phyloP scores from a whole-genome alignment of 2,797 vertebrate species.

The Rhynchotus rufescens region DNA sequence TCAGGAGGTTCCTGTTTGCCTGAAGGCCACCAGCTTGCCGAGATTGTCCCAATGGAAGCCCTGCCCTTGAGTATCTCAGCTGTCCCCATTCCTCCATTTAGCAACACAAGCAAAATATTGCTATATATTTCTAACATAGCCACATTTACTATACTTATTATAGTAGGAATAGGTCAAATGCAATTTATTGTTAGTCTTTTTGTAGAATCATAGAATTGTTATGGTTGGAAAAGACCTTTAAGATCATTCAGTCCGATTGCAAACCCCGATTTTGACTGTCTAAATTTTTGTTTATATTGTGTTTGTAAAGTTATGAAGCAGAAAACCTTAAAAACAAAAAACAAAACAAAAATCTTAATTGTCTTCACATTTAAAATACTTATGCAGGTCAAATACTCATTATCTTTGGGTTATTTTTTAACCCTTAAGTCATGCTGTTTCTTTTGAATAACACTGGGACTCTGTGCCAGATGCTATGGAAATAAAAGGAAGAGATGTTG shows the following conservation, averaged over 20 bases:
- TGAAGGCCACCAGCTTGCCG: background rate
- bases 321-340: background rate
- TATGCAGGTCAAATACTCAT: background rate
- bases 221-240: no score
- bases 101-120: background rate
- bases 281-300: background rate
- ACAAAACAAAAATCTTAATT: background rate
- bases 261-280: background rate
- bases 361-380: background rate
- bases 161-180: background rate
- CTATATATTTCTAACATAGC: background rate
- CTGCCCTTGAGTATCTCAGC: background rate
- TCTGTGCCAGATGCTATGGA: background rate
- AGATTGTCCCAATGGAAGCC: background rate
- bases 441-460: background rate
- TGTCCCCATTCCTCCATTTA: background rate
- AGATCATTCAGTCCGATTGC: no score
- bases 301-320: background rate
- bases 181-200: background rate
- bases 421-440: background rate
- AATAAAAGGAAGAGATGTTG: background rate
- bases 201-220: no score
- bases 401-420: background rate
- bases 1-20: background rate
- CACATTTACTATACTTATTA: background rate